Base-by-base conservation (phyloP, 2,113 vertebrate species). In the Malurus elegans region DNA sequence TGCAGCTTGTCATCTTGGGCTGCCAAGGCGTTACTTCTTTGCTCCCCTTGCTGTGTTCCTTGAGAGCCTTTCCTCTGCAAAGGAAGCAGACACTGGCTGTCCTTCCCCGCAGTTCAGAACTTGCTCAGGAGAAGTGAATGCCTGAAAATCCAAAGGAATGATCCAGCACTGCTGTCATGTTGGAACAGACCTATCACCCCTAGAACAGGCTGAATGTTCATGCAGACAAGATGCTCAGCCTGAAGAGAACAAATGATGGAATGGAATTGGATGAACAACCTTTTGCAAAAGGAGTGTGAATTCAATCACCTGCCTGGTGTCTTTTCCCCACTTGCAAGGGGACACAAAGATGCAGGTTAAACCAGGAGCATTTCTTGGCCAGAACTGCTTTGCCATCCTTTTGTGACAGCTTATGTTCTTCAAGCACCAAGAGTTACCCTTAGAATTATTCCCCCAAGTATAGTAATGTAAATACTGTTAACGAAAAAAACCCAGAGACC, bases 201-300 rank as follows among this genome's bases (percentile, higher is more conserved):
- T 2, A 2, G 21, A 71, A 72, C 32, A 60, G 31, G 16, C 26
- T 89, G 73, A 66, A 47, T 18, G 20, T 4, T 58, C 40, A 28
- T 66, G 84, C 29, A 25, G 23, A 60, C 44, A 58, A 74, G 56
- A 47, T 47, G 31, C 2, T 82, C 36, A 25, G 45, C 21, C 24
- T 60, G 53, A 25, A 69, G 36, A 58, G 14, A 69, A 53, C 69
- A 85, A 53, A 42, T 40, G 17, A 32, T 13, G 11, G 14, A 69
- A 14, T 79, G 53, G 28, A 62, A 50, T 53, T 50, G 0, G 0
- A 32, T 5, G 4, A 83, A 47, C 3, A 56, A 19, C 4, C 5
- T 51, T 64, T 60, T 82, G 45, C 26, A 20, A 66, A 42, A 86
- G 8, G 3, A 9, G 3, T 31, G 32, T 36, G 5, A 62, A 70